These are phyloP conservation scores for Andrena chrysosceles DNA, from an alignment of 2,888 invertebrate species.

Conservation along the genomic window DNA sequence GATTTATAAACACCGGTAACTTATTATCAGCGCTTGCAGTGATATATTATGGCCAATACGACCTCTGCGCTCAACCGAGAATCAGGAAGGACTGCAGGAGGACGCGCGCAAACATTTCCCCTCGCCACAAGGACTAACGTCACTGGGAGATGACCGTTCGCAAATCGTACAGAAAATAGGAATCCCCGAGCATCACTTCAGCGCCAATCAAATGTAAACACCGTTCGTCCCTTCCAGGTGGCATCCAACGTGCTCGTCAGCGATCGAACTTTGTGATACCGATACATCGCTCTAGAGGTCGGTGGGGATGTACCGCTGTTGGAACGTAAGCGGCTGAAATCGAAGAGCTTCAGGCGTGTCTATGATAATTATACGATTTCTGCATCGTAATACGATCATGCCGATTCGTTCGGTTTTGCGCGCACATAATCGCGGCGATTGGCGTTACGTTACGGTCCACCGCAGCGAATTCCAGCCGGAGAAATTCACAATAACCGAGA, in stretches of 20 bases:
- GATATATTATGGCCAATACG: background rate
- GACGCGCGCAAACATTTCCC: background rate
- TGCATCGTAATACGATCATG: conserved; percentile 8
- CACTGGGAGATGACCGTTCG: background rate
- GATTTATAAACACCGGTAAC: background rate
- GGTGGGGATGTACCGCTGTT: background rate
- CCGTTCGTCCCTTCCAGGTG: background rate
- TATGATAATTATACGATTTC: conserved; percentile 24
- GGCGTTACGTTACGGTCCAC: conserved; percentile 1
- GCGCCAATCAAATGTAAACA: conserved; percentile 2
- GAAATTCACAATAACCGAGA: conserved; percentile 27
- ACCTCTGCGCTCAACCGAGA: background rate
- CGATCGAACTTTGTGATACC: background rate
- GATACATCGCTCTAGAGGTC: background rate
- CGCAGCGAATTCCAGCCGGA: background rate
- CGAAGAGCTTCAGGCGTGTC: background rate
- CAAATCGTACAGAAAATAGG: background rate
- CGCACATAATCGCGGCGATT: conserved; percentile 14
- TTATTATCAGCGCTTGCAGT: background rate
- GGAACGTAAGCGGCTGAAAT: conserved; percentile 8
- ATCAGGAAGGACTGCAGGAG: background rate
- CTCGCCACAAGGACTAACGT: background rate
- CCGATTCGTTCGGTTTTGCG: background rate
- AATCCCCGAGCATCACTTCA: background rate
- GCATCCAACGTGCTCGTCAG: background rate